Base-by-base conservation (phyloP, 2,797 vertebrate genomes). In the Geotrypetes seraphini region DNA sequence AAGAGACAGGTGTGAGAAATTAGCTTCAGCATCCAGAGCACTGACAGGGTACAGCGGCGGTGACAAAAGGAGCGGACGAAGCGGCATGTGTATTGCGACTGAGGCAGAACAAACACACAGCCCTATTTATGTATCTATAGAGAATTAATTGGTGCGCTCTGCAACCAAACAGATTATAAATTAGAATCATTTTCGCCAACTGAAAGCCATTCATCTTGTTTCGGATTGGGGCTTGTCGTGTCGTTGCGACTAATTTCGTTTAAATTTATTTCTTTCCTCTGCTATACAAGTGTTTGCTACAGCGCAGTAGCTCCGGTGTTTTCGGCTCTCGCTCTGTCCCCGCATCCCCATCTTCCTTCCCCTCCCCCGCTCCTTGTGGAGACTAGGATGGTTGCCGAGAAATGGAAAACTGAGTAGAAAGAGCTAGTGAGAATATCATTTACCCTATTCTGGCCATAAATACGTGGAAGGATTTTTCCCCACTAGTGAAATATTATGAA, bases 101-200 rank as follows among this genome's bases (percentile, higher is more conserved):
- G 73, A 75, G 69, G 73, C 73, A 71, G 73, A 73, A 67, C 63
- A 76, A 81, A 79, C 72, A 75, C 43, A 57, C 66, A 46, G 72
- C 76, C n/a, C 75, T 79, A 71, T 72, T 81, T 79, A 73, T 51
- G 64, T 69, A 73, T 69, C 72, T 75, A 55, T 53, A 66, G 70
- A 73, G 71, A 79, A 80, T 76, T 81, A 81, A 81, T 69, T 78
- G 71, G 60, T 52, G 59, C 76, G 72, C 55, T 45, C 61, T 72
- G 60, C 64, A 69, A 66, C 75, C 75, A 64, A 73, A 66, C 61
- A 69, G 72, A 78, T 71, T 79, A 73, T 75, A 80, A 80, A 80
- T 76, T 71, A 79, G 73, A 76, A 71, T 70, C 46, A 60, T 78
- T 79, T 76, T 71, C 72, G 45, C 60, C 66, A 65, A 60, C 60